A percentile compares a stretch with the other conserved stretches of the same genome.
phyloP scores from a whole-genome alignment of 1,140 invertebrate species.

The Caerostris darwini region DNA sequence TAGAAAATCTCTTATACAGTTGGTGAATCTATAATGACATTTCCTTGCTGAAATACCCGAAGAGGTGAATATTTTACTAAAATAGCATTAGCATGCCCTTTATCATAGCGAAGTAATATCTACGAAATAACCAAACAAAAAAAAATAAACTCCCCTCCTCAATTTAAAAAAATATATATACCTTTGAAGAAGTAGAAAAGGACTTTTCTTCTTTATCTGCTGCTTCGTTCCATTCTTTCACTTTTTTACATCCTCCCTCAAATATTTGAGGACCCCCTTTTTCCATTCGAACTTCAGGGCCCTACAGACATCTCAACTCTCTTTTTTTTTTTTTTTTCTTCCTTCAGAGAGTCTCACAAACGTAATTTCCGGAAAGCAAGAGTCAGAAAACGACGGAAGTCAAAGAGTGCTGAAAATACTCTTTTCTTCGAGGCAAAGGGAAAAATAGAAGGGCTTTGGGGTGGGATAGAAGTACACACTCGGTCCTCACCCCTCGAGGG shows the following conservation, averaged over 20 bases:
- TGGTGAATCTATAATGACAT: background rate
- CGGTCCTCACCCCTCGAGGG: background rate
- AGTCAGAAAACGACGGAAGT: constrained; percentile 45
- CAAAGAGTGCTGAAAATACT: constrained; percentile 31
- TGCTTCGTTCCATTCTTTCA: background rate
- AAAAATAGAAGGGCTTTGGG: background rate
- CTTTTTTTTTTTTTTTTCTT: too few species aligned
- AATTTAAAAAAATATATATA: background rate
- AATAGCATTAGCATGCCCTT: background rate
- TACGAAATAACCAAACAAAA: background rate
- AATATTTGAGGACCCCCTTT: background rate
- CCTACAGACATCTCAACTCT: background rate
- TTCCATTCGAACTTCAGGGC: background rate
- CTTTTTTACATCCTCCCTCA: constrained; percentile 2
- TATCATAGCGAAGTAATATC: background rate
- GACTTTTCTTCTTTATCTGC: background rate
- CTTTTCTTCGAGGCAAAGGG: background rate
- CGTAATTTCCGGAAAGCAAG: constrained; percentile 58
- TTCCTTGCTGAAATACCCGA: background rate
- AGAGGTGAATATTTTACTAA: background rate
- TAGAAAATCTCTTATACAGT: background rate
- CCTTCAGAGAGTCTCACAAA: constrained; percentile 6
- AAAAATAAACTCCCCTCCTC: background rate
- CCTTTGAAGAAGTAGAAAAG: background rate
- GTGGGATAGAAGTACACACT: background rate